These are phyloP conservation scores for Pteruthius melanotis DNA, from an alignment of 2,113 vertebrate species.

Conservation along the genomic window DNA sequence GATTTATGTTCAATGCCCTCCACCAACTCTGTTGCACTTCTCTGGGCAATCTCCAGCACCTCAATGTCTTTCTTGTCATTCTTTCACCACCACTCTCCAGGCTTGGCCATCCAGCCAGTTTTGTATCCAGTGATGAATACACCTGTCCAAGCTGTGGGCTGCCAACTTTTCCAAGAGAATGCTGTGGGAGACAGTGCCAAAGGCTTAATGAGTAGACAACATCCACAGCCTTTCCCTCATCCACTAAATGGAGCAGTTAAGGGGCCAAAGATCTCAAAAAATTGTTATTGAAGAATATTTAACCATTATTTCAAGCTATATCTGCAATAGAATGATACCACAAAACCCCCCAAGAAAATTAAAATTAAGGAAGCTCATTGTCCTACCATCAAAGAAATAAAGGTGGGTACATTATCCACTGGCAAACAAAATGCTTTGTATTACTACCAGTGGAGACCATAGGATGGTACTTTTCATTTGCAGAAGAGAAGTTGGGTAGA, in stretches of 20 bases:
- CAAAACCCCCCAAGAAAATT: not conserved
- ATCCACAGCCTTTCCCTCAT: not conserved
- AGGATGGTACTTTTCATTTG: not conserved
- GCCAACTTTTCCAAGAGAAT: not conserved
- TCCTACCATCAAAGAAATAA: not conserved
- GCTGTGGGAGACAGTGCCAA: not conserved
- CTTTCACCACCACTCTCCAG: not conserved
- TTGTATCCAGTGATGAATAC: not conserved
- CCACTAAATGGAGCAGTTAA: not conserved
- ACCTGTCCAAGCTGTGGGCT: not conserved
- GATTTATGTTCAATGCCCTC: not conserved
- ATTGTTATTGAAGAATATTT: not conserved
- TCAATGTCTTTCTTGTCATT: not conserved
- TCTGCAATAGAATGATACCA: not conserved
- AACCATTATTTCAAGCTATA: not conserved
- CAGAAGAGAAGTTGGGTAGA: not conserved
- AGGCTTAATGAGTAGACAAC: not conserved
- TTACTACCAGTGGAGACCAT: not conserved
- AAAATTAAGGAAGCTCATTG: not conserved
- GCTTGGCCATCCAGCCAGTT: not conserved
- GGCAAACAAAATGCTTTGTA: not conserved
- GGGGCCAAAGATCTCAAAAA: not conserved
- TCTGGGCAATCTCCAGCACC: not conserved
- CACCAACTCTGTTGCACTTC: rapidly evolving
- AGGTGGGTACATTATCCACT: not conserved